Conservation (phyloP, 1,140 invertebrate species). For the Ptiloglossa arizonensis region DNA sequence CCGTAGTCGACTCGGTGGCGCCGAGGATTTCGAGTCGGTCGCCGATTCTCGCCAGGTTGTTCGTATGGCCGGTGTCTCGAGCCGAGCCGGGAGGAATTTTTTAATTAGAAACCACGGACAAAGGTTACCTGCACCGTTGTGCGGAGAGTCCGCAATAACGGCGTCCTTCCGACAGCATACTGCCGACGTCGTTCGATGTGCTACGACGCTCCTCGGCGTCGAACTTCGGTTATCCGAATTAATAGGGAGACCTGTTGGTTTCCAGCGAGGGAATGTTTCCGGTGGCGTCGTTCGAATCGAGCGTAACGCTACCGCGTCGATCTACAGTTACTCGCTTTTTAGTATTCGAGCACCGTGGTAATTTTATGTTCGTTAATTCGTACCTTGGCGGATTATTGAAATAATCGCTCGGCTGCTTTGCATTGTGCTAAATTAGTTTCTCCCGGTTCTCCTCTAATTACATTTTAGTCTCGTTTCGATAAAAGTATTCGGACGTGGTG, state of each 20-base stretch:
- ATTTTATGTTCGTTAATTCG: too few relatives aligned
- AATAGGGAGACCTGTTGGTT: not conserved
- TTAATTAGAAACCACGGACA: conserved; percentile 38
- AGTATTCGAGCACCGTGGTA: too few relatives aligned
- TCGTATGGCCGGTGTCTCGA: not conserved
- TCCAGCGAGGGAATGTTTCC: not conserved
- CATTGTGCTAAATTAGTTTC: too few relatives aligned
- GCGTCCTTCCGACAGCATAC: not conserved
- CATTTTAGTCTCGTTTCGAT: too few relatives aligned
- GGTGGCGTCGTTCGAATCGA: too few relatives aligned
- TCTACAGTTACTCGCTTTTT: too few relatives aligned
- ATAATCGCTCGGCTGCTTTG: too few relatives aligned
- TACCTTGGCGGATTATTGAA: too few relatives aligned
- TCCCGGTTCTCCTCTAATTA: too few relatives aligned
- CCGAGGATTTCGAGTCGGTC: conserved; percentile 28
- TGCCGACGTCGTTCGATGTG: not conserved
- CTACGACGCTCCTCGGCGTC: not conserved
- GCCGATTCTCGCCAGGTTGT: conserved; percentile 16
- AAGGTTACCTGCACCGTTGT: conserved; percentile 17
- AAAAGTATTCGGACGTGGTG: too few relatives aligned
- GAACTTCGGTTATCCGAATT: not conserved
- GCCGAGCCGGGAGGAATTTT: conserved; percentile 28
- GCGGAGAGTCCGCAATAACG: conserved; percentile 6
- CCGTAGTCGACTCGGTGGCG: conserved; percentile 4
- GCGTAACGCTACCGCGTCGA: too few relatives aligned